Conservation (phyloP, 2,797 vertebrate species). For the Holocentrus rufus region DNA sequence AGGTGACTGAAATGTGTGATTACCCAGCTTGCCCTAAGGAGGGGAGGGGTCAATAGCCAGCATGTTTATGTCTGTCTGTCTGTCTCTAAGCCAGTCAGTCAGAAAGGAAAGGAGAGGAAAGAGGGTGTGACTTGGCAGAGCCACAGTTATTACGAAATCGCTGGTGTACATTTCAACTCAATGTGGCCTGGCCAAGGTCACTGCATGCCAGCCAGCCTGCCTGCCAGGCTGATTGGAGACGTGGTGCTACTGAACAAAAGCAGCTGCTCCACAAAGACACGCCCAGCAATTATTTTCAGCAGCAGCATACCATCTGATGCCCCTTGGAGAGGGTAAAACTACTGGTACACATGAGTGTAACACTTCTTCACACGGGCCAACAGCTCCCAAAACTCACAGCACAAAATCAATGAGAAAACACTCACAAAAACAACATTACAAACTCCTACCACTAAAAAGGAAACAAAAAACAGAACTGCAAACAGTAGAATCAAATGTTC, state of each 20-base stretch:
- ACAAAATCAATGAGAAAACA: constrained; percentile 19
- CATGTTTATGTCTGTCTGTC: constrained; percentile 66
- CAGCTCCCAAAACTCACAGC: constrained; percentile 34
- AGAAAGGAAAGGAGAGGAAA: constrained; percentile 58
- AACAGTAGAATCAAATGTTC: constrained; percentile 20
- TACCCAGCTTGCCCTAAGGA: constrained; percentile 71
- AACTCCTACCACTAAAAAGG: constrained; percentile 3
- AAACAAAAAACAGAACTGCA: constrained; percentile 26
- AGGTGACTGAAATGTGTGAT: constrained; percentile 59
- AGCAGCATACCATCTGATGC: constrained; percentile 76
- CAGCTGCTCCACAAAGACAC: constrained; percentile 83
- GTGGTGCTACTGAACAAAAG: constrained; percentile 78
- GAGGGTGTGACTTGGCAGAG: constrained; percentile 82
- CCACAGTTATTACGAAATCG: constrained; percentile 81
- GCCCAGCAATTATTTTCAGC: constrained; percentile 83
- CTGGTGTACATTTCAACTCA: constrained; percentile 82
- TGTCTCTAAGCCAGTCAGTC: constrained; percentile 67
- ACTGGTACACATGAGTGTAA: constrained; percentile 50
- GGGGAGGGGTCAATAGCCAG: constrained; percentile 63
- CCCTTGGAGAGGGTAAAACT: constrained; percentile 62
- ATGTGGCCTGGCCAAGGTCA: constrained; percentile 83
- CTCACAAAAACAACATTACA: constrained; percentile 10
- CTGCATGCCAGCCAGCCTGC: constrained; percentile 67
- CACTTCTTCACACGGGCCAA: constrained; percentile 46
- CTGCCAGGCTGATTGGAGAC: constrained; percentile 75